Evolutionary conservation across 92 coral and sea anemone genomes (phyloP), one percentile per base, ranked within the genome.

Genomic region (Heteractis magnifica): DNA sequence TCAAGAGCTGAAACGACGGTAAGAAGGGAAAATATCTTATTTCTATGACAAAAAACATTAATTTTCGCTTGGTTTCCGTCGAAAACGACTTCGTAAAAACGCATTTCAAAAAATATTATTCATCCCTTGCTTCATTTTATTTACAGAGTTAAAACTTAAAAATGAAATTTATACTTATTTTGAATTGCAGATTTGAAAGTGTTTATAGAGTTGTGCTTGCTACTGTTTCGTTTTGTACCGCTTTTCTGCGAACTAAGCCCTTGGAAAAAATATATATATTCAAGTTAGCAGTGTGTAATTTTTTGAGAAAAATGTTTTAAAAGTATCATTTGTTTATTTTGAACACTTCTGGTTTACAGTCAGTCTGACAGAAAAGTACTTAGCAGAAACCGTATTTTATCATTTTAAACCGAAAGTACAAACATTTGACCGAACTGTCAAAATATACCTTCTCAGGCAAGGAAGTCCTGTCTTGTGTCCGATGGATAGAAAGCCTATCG

Each of bases 1-100:
- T 50, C 98, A 96, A 77, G 99, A 96, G 81, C 87, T 96, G 41
- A 92, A 92, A 72, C 91, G 98, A 87, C 86, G 97, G 99, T 94
- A 82, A 23, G 92, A n/a, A 21, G 15, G 10, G 23, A 51, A 78
- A 21, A 52, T 6, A 48, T 48, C 14, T 23, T 77, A 52, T 50
- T 9, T 48, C 34, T 72, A 13, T 58, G 73, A 68, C 10, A 68
- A 8, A 6, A 23, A 68, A 13, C 41, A 44, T n/a, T 15, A 68
- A 16, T 4, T 62, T 68, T 68, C 73, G 73, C 18, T 23, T 68
- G 49, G 8, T 9, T 23, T 68, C 73, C 0, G 34, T 68, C 8
- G 0, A 68, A 23, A 21, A 21, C 41, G 14, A 23, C 49, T 2
- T 19, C 19, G 19, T 19, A 64, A 18, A 64, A 64, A 64, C 21